Evolutionary conservation across 2,113 vertebrate genomes (phyloP), one percentile per base, ranked within the genome.

Genomic region (Psilopogon haemacephalus): DNA sequence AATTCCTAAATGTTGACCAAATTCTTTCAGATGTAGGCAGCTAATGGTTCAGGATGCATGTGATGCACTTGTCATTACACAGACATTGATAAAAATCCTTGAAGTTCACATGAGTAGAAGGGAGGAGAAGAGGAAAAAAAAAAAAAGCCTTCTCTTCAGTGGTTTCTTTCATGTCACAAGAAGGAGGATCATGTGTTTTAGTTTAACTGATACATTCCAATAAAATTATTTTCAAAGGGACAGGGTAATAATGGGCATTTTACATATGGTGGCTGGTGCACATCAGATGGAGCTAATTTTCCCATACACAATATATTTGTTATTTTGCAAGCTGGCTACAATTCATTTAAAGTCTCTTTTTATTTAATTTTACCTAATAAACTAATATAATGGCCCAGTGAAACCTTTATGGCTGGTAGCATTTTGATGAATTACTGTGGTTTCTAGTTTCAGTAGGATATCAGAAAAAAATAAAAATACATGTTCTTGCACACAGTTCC

Each of bases 181-280:
- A 96, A 97, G 92, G 86, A 97, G 52, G 86, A 94, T 98, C 98
- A 98, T 97, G 96, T 97, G 97, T 97, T 96, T 98, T 95, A 97
- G 97, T 97, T 98, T 97, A 98, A 96, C 97, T 95, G 96, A 97
- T 97, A 97, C 98, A 98, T 98, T 98, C 97, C 98, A 98, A 98
- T 98, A 98, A 97, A 98, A 98, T 98, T 92, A 98, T 98, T 98
- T 98, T 97, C 97, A 98, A 98, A 98, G 96, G 94, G 89, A 96
- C 95, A 96, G 95, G 96, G 97, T 95, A 97, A 97, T 96, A 98
- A 97, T 95, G 96, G 94, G 77, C 68, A 87, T 97, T 94, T 97
- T 97, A 97, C 95, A 96, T 96, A 96, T 96, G 94, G 96, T 96
- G 93, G 78, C 86, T 86, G 52, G 85, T 85, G 80, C 46, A 89